A percentile compares a stretch with the other conserved stretches of the same genome.
Conservation (phyloP, 2,888 invertebrate genomes). For the Oscheius sp. region DNA sequence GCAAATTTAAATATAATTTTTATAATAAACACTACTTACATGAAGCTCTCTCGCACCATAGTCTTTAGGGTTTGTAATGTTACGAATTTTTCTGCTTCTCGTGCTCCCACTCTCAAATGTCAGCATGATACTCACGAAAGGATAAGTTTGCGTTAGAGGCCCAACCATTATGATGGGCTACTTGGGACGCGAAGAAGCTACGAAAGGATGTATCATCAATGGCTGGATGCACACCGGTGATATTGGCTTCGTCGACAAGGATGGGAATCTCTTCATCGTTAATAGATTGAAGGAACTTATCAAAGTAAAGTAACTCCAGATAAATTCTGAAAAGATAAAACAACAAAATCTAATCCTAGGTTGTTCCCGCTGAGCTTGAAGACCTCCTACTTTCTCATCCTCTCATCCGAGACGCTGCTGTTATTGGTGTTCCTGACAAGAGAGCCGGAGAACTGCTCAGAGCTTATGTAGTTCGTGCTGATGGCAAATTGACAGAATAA, state of each 20-base stretch:
- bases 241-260: conserved; percentile 57
- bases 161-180: conserved; percentile 83
- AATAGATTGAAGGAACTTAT: conserved; percentile 68
- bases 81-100: too few relatives aligned
- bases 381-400: conserved; percentile 80
- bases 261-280: conserved; percentile 61
- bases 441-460: conserved; percentile 47
- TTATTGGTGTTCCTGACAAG: conserved; percentile 75
- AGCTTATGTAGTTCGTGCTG: conserved; percentile 50
- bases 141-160: conserved; percentile 81
- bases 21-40: too few relatives aligned
- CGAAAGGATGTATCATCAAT: conserved; percentile 78
- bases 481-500: conserved; percentile 39
- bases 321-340: conserved; percentile 18
- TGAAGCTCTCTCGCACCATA: too few relatives aligned
- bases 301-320: conserved; percentile 67
- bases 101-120: too few relatives aligned
- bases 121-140: too few relatives aligned
- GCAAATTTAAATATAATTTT: too few relatives aligned
- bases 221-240: conserved; percentile 70
- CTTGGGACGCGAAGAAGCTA: conserved; percentile 80
- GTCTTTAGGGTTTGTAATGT: too few relatives aligned
- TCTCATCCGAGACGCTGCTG: conserved; percentile 82
- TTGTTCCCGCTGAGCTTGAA: conserved; percentile 88
- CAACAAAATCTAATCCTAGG: too few relatives aligned